Evolutionary conservation across 1,140 invertebrate genomes (phyloP).

Genomic region (Vanessa tameamea): DNA sequence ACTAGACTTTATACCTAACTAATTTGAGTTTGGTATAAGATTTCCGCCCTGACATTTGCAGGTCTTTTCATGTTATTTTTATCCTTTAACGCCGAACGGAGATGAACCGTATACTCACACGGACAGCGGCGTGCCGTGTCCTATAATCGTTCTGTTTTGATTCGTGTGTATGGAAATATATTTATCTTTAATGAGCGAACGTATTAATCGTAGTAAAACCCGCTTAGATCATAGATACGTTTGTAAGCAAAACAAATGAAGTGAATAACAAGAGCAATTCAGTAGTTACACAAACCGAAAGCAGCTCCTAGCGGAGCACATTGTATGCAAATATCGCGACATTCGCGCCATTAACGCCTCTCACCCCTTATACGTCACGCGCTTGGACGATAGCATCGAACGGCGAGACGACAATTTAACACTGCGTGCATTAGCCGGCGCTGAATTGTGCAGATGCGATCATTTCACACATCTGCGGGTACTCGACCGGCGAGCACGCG

Average conservation of each 20-base stretch:
- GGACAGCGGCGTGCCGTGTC: too few relatives aligned
- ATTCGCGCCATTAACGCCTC: constrained; percentile 32
- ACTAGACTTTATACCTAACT: too few relatives aligned
- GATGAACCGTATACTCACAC: too few relatives aligned
- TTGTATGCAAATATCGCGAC: constrained; percentile 52
- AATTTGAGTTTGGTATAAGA: too few relatives aligned
- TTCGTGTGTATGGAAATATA: too few relatives aligned
- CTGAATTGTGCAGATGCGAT: neutral
- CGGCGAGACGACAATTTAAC: neutral
- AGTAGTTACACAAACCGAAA: neutral
- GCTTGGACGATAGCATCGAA: constrained; percentile 12
- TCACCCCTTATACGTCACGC: constrained; percentile 24
- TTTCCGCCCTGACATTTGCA: too few relatives aligned
- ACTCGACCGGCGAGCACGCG: neutral
- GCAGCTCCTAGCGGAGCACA: constrained; percentile 19
- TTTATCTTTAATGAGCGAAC: too few relatives aligned
- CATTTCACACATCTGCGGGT: neutral
- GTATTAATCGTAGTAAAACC: too few relatives aligned
- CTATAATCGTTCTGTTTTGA: too few relatives aligned
- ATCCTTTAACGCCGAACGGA: too few relatives aligned
- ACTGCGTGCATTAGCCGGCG: neutral
- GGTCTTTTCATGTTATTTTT: too few relatives aligned
- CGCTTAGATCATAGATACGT: too few relatives aligned
- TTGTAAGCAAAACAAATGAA: neutral
- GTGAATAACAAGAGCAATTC: constrained; percentile 1